Conservation (phyloP, 2,888 invertebrate species). For the Allophyes oxyacanthae region DNA sequence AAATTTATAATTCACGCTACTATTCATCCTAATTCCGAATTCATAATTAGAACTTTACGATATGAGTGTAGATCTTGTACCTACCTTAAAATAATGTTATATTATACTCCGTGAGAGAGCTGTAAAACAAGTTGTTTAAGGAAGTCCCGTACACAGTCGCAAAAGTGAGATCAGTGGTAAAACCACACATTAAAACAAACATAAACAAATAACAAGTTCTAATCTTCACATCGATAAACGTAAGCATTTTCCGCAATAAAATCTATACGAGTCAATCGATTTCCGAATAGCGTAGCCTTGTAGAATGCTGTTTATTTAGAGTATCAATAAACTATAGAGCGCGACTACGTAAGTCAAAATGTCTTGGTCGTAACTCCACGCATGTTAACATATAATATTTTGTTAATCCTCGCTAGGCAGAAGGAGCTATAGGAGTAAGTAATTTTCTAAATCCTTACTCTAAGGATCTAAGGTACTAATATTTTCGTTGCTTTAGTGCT, state of each 20-base stretch:
- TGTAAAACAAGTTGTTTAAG: constrained; percentile 13
- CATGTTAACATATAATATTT: too few relatives aligned
- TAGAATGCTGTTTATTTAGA: constrained; percentile 38
- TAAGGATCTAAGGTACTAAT: too few relatives aligned
- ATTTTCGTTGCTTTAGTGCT: too few relatives aligned
- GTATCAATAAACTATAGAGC: constrained; percentile 20
- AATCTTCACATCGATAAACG: constrained; percentile 34
- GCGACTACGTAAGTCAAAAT: neutral
- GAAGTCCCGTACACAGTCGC: constrained; percentile 6
- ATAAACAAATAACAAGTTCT: constrained; percentile 32
- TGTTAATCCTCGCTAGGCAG: too few relatives aligned
- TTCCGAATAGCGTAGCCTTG: constrained; percentile 43
- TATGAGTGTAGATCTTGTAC: too few relatives aligned
- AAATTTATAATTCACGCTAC: too few relatives aligned
- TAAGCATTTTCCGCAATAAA: constrained; percentile 47
- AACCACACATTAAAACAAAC: constrained; percentile 32
- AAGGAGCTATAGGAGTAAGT: too few relatives aligned
- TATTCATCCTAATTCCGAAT: too few relatives aligned
- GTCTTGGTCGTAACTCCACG: too few relatives aligned
- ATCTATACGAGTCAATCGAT: constrained; percentile 48
- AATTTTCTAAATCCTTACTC: too few relatives aligned
- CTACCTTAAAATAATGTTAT: too few relatives aligned
- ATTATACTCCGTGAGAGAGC: neutral
- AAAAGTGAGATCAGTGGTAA: constrained; percentile 39
- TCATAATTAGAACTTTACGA: too few relatives aligned